Base-by-base conservation (phyloP, 1,140 invertebrate genomes). In the Macrotrachela quadricornifera region DNA sequence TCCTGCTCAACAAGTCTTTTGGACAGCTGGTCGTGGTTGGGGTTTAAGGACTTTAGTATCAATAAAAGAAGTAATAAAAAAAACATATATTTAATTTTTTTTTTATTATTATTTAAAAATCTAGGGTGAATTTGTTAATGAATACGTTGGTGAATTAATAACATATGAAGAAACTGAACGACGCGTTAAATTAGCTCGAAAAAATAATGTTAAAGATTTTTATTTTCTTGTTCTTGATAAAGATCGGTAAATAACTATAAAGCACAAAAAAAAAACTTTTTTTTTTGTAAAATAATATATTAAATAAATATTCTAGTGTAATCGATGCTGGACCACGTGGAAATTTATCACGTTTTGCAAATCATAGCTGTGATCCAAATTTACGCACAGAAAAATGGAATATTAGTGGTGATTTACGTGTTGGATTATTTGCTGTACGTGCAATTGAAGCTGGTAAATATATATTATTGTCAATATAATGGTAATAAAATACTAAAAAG, bases 241-340 rank as follows among this genome's bases (percentile, higher is more conserved):
- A 46, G 66, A 68, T 50, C 64, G 68, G 66, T 68, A 53, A 13
- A 49, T 56, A 46, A 37, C 9, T 9, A n/a, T 38, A 45, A 49
- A 37, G 8, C 10, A 21, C 9, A 17, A 10, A 10, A 9, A 21
- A 39, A 49, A 80, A 63, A 79, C 82, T 67, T 73, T 81, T 51
- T n/a, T n/a, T n/a, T n/a, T n/a, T n/a, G n/a, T n/a, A n/a, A n/a
- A n/a, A n/a, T n/a, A n/a, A n/a, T 18, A 15, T 14, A 13, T 50
- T 18, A 6, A 10, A 55, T 15, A 14, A 39, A 37, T 15, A 39
- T 54, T 56, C 11, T 54, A 67, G 67, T 50, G 85, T 86, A 63
- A 85, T 95, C 57, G 88, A 95, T 71, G 90, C 88, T 8, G 87
- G 87, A 18, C 85, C 85, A 0, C 91, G 90, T 65, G 90, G 86